phyloP scores from a whole-genome alignment of 2,797 vertebrate genomes.

The Vultur gryphus region DNA sequence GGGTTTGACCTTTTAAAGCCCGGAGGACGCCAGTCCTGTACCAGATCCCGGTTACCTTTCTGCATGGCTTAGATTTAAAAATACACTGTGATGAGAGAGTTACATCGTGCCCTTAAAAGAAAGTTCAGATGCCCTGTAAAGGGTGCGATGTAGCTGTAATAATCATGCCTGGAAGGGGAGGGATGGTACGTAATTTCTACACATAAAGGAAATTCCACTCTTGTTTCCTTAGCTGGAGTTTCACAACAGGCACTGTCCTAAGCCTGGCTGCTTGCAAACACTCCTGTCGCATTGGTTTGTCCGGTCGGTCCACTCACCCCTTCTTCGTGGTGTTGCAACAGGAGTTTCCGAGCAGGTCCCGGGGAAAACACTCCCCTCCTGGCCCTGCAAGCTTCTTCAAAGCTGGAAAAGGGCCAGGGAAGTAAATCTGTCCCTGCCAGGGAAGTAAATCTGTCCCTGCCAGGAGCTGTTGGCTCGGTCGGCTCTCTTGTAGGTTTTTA shows the following conservation, averaged over 20 bases:
- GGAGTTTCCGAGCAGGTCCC: background rate
- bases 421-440: background rate
- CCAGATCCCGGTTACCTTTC: background rate
- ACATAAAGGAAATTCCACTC: background rate
- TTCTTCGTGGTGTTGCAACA: background rate
- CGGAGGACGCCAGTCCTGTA: background rate
- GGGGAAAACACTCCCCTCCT: too few species aligned
- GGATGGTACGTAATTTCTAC: background rate
- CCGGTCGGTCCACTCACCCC: accelerated
- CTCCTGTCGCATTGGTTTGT: background rate
- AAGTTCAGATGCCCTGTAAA: background rate
- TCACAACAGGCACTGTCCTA: background rate
- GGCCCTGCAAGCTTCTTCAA: background rate
- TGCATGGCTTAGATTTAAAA: background rate
- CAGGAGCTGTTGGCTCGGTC: background rate
- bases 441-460: background rate
- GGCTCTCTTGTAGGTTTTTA: background rate
- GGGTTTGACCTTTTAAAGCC: background rate
- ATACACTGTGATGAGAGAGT: background rate
- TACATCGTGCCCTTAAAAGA: background rate
- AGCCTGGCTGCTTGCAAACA: background rate
- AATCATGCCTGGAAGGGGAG: background rate
- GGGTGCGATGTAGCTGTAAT: accelerated
- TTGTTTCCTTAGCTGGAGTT: background rate
- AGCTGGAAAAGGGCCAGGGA: background rate